Evolutionary conservation across 2,888 invertebrate species (phyloP).

Genomic region (Lissocephala sabroskyi): DNA sequence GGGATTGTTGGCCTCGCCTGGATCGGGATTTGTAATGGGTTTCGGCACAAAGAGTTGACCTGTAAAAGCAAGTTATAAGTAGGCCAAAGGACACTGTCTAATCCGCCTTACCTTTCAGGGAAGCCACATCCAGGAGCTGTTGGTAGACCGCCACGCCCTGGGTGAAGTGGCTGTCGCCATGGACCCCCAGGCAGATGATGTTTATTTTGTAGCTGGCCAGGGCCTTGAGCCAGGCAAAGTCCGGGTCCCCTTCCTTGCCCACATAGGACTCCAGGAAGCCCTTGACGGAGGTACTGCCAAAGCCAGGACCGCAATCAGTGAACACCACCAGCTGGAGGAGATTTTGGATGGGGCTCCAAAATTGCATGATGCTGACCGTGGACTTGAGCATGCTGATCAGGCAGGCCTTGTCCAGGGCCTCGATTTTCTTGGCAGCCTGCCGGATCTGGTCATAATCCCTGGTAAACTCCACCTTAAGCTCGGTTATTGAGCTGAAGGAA

Average conservation of each 20-base stretch:
- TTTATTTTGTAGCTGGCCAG: constrained; percentile 87
- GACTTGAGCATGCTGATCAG: constrained; percentile 86
- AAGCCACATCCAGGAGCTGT: constrained; percentile 84
- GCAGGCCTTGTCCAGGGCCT: constrained; percentile 90
- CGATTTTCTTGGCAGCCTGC: constrained; percentile 81
- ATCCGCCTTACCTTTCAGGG: constrained; percentile 75
- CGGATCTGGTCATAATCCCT: constrained; percentile 88
- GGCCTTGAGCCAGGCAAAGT: constrained; percentile 81
- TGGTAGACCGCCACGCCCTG: constrained; percentile 76
- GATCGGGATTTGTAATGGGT: constrained; percentile 34
- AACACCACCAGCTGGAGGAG: constrained; percentile 86
- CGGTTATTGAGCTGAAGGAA: constrained; percentile 64
- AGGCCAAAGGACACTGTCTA: not conserved
- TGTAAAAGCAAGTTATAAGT: constrained; percentile 8
- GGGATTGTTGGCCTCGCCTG: constrained; percentile 7
- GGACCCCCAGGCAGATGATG: constrained; percentile 80
- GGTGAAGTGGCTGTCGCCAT: constrained; percentile 76
- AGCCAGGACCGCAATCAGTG: constrained; percentile 83
- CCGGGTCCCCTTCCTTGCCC: constrained; percentile 45
- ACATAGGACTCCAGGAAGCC: constrained; percentile 73
- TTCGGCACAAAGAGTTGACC: constrained; percentile 63
- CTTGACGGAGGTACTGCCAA: constrained; percentile 76
- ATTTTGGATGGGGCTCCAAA: constrained; percentile 92
- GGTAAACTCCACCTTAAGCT: constrained; percentile 87
- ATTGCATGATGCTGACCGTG: constrained; percentile 83